Conservation (phyloP, 2,797 vertebrate species). For the Loris lydekkerianus region DNA sequence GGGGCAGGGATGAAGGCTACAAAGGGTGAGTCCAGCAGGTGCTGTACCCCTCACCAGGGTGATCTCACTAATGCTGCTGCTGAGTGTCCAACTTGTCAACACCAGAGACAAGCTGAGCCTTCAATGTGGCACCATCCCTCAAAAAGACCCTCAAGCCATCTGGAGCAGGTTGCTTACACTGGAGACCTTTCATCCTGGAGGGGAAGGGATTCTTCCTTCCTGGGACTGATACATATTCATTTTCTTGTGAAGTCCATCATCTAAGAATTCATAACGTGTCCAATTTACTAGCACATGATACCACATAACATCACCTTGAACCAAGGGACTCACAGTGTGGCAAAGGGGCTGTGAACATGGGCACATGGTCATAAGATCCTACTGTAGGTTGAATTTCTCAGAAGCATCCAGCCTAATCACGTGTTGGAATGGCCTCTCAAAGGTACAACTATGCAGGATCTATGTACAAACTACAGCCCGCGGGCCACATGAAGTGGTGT, state of each 20-base stretch:
- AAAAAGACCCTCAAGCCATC: background rate
- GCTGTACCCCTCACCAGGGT: background rate
- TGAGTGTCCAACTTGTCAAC: background rate
- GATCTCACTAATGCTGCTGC: background rate
- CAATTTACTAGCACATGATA: background rate
- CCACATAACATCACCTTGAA: background rate
- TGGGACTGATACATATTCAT: background rate
- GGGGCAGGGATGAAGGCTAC: background rate
- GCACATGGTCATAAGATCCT: background rate
- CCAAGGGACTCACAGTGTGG: background rate
- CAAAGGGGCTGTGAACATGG: background rate
- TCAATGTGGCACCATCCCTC: background rate
- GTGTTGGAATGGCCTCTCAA: background rate
- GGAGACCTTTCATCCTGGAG: background rate
- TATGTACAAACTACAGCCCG: too few relatives aligned
- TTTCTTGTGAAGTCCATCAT: background rate
- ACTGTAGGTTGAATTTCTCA: background rate
- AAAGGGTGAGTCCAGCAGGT: background rate
- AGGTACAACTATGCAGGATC: too few relatives aligned
- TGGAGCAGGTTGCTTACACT: background rate
- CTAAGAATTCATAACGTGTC: background rate
- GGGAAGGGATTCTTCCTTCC: background rate
- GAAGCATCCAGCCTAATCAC: background rate
- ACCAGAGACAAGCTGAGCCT: background rate
- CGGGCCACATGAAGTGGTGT: too few relatives aligned